Percentiles rank a stretch among this genome's conserved stretches.
These are phyloP conservation scores for Hydractinia symbiolongicarpus DNA, from an alignment of 30 jellyfish, hydroid and myxozoan species.

Conservation along the genomic window DNA sequence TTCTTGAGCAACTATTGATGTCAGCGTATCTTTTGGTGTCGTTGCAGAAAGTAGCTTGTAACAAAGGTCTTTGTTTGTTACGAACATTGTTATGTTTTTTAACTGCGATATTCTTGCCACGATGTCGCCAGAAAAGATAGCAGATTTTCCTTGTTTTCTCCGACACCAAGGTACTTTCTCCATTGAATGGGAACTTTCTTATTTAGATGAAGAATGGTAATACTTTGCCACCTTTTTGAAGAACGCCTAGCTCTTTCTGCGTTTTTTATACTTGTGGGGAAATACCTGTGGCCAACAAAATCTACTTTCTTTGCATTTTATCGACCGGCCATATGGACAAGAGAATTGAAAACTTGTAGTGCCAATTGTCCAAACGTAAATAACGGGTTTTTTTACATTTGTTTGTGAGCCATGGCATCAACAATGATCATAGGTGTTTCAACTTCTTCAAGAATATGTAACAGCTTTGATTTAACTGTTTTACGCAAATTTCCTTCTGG, in stretches of 20 bases:
- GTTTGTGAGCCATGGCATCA: conserved; percentile 39
- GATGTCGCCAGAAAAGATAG: background rate
- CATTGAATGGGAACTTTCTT: conserved; percentile 34
- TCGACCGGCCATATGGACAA: background rate
- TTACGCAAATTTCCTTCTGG: conserved; percentile 16
- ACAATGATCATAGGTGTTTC: background rate
- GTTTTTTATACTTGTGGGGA: conserved; percentile 8
- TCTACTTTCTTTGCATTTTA: background rate
- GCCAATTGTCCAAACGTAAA: conserved; percentile 38
- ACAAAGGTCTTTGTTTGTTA: background rate
- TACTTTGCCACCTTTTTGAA: conserved; percentile 1
- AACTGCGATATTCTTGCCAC: conserved; percentile 24
- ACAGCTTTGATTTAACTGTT: conserved; percentile 28
- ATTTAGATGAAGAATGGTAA: background rate
- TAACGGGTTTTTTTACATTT: conserved; percentile 18
- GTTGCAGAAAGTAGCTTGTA: background rate
- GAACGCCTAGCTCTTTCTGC: conserved; percentile 30
- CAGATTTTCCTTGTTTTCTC: conserved; percentile 21
- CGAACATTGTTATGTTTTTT: background rate
- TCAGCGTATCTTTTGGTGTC: background rate
- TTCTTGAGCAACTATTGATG: background rate
- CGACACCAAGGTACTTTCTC: conserved; percentile 20
- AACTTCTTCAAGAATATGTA: conserved; percentile 18
- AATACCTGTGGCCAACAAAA: conserved; percentile 27
- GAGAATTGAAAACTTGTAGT: conserved; percentile 3